These are phyloP conservation scores for Sylvietta virens DNA, from an alignment of 2,113 vertebrate species.

Conservation along the genomic window DNA sequence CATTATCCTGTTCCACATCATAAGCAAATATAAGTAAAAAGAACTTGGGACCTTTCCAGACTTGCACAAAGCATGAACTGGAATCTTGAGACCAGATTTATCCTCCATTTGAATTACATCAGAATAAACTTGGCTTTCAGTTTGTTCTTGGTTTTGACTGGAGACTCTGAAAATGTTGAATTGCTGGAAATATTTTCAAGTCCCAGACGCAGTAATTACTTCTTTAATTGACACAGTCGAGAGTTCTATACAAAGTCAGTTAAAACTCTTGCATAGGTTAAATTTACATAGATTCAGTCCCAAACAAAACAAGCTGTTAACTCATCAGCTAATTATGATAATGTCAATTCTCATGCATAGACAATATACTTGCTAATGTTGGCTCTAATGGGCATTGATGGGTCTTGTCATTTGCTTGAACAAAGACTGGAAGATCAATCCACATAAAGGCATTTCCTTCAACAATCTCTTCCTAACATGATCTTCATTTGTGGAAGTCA, in stretches of 20 bases:
- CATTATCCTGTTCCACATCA: neutral
- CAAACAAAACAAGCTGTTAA: neutral
- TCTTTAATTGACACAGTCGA: neutral
- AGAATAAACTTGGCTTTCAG: slow-evolving; percentile 34
- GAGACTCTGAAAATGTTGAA: slow-evolving; percentile 1
- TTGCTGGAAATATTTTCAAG: slow-evolving; percentile 31
- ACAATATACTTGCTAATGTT: neutral
- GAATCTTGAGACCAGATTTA: slow-evolving; percentile 31
- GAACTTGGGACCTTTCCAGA: neutral
- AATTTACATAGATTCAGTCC: neutral
- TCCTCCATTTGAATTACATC: slow-evolving; percentile 8
- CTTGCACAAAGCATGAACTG: neutral
- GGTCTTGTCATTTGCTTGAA: neutral
- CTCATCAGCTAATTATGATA: neutral
- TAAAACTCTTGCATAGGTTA: neutral
- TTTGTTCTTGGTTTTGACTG: slow-evolving; percentile 24
- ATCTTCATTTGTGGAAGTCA: neutral
- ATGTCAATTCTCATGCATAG: neutral
- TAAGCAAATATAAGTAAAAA: neutral
- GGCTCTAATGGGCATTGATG: neutral
- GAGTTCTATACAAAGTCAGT: neutral
- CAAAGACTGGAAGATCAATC: neutral
- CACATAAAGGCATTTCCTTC: neutral
- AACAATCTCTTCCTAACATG: neutral
- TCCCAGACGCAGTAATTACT: neutral